These are phyloP conservation scores for Hyposmocoma kahamanoa DNA, from an alignment of 1,140 invertebrate species.

Conservation along the genomic window DNA sequence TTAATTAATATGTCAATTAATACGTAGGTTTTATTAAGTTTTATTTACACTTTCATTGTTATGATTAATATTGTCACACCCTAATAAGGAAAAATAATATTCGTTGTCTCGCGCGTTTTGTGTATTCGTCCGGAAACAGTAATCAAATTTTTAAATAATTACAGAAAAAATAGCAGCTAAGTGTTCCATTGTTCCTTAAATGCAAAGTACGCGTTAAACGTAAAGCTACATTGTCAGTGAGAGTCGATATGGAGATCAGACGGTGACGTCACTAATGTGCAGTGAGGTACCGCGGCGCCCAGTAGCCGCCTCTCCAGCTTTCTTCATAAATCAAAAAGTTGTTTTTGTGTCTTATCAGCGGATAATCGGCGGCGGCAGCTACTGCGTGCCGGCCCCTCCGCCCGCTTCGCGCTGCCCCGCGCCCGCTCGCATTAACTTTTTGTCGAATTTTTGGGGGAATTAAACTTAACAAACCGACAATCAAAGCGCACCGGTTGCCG, in stretches of 20 bases:
- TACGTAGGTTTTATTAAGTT: too few species aligned
- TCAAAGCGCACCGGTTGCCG: conserved; percentile 13
- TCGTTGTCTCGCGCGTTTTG: too few species aligned
- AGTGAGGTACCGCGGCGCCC: conserved; percentile 41
- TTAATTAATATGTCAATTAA: too few species aligned
- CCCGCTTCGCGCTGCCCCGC: conserved; percentile 10
- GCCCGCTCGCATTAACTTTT: conserved; percentile 40
- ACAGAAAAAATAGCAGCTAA: too few species aligned
- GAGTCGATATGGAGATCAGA: background rate
- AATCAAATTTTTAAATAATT: too few species aligned
- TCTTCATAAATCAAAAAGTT: conserved; percentile 72
- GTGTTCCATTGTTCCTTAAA: too few species aligned
- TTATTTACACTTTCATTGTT: too few species aligned
- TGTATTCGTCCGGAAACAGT: too few species aligned
- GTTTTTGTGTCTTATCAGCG: conserved; percentile 66
- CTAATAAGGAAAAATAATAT: too few species aligned
- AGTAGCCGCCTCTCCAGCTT: conserved; percentile 57
- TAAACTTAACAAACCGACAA: conserved; percentile 35
- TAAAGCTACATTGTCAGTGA: background rate
- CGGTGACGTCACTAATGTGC: conserved; percentile 36
- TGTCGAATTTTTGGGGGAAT: conserved; percentile 37
- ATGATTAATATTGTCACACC: too few species aligned
- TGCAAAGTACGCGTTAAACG: too few species aligned
- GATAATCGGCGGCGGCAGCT: conserved; percentile 61
- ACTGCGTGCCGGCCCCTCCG: conserved; percentile 31